Percentiles rank a stretch among this genome's conserved stretches.
Conservation (phyloP, 2,113 vertebrate species). For the Morone saxatilis region DNA sequence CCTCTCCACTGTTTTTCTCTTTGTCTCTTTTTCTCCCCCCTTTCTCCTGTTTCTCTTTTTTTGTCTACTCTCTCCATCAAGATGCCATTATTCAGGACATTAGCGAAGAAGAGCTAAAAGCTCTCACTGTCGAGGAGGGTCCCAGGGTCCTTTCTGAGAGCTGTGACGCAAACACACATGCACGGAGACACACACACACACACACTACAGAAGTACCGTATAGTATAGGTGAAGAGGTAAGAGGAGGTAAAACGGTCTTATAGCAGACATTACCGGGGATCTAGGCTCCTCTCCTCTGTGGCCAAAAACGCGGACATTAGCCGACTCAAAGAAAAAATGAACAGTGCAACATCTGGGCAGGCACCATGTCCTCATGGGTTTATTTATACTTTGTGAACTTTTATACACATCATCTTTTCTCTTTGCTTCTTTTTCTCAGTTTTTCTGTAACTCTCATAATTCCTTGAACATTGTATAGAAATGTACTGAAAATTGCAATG, state of each 20-base stretch:
- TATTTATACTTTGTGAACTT: constrained; percentile 57
- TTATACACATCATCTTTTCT: constrained; percentile 26
- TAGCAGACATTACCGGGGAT: constrained; percentile 72
- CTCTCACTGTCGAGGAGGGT: constrained; percentile 85
- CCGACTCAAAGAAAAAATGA: constrained; percentile 54
- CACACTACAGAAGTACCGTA: constrained; percentile 62
- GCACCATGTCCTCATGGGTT: background rate
- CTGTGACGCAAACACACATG: constrained; percentile 57
- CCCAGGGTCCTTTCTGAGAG: constrained; percentile 84
- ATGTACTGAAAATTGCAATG: background rate
- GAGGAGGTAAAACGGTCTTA: constrained; percentile 77
- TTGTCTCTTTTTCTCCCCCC: constrained; percentile 21
- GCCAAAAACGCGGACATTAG: constrained; percentile 69
- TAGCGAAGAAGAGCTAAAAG: constrained; percentile 88
- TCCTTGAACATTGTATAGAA: constrained; percentile 5
- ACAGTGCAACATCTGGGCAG: background rate
- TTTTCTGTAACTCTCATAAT: constrained; percentile 12
- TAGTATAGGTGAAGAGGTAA: constrained; percentile 73
- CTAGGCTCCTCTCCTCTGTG: constrained; percentile 54
- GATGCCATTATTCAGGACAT: constrained; percentile 88
- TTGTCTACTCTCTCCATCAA: constrained; percentile 77
- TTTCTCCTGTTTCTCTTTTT: constrained; percentile 43
- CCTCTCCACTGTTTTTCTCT: constrained; percentile 8
- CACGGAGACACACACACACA: constrained; percentile 28
- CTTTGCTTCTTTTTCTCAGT: background rate